phyloP scores from a whole-genome alignment of 2,113 vertebrate genomes.

The Perca schrenkii region DNA sequence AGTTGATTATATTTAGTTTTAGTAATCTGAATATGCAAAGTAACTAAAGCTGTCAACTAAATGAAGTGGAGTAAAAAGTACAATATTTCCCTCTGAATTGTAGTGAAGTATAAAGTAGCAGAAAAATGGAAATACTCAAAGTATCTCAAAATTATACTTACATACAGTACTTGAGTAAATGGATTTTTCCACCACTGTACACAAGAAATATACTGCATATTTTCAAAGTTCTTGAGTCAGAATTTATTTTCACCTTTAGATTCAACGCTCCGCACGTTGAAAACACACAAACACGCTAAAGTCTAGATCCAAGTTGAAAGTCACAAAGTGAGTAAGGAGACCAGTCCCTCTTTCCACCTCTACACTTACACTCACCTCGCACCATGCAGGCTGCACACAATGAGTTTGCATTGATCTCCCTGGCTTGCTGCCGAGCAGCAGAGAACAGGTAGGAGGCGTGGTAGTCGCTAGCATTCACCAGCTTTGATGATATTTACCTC shows the following conservation, averaged over 20 bases:
- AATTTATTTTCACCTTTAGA: not conserved
- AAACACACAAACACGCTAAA: not conserved
- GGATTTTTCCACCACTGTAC: no score
- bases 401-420: slow-evolving; percentile 77
- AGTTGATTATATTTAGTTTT: no score
- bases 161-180: no score
- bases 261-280: not conserved
- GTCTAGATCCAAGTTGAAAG: slow-evolving; percentile 25
- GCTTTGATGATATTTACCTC: slow-evolving; percentile 86
- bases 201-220: not conserved
- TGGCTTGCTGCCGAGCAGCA: slow-evolving; percentile 42
- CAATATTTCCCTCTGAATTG: no score
- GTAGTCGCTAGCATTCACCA: slow-evolving; percentile 49
- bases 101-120: no score
- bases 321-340: slow-evolving; percentile 20
- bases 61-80: no score
- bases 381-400: slow-evolving; percentile 46
- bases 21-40: no score
- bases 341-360: slow-evolving; percentile 13
- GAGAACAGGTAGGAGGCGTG: slow-evolving; percentile 72
- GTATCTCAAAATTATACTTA: no score
- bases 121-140: no score
- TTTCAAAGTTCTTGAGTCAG: not conserved
- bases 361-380: slow-evolving; percentile 17
- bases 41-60: no score